phyloP scores from a whole-genome alignment of 2,888 invertebrate genomes.

The Blera fallax region DNA sequence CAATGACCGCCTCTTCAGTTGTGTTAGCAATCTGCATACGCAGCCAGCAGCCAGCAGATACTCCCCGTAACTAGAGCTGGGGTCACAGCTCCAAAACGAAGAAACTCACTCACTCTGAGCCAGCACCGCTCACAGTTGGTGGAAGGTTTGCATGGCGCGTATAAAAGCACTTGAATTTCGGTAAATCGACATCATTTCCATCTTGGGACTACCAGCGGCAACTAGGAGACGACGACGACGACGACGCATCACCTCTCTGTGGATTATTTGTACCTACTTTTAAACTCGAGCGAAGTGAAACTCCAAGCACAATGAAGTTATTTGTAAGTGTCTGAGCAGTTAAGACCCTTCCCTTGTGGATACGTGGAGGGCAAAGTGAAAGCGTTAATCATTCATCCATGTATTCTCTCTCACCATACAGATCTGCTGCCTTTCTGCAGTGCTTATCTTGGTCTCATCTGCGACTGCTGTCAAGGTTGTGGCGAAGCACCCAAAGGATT shows the following conservation, averaged over 20 bases:
- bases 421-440: conserved; percentile 55
- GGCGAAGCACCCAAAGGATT: conserved; percentile 39
- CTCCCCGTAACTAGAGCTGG: conserved; percentile 60
- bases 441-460: conserved; percentile 57
- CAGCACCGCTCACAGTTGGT: conserved; percentile 17
- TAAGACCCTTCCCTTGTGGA: conserved; percentile 45
- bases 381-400: conserved; percentile 39
- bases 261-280: conserved; percentile 53
- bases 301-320: conserved; percentile 68
- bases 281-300: conserved; percentile 26
- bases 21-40: conserved; percentile 28
- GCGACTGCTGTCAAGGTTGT: conserved; percentile 54
- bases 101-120: conserved; percentile 27
- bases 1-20: conserved; percentile 41
- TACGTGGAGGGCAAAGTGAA: conserved; percentile 64
- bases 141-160: conserved; percentile 64
- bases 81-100: conserved; percentile 38
- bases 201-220: conserved; percentile 58
- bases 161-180: conserved; percentile 74
- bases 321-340: conserved; percentile 64
- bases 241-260: conserved; percentile 44
- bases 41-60: conserved; percentile 28
- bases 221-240: conserved; percentile 28
- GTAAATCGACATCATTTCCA: conserved; percentile 73
- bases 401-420: conserved; percentile 35